Base-by-base conservation (phyloP, 2,113 vertebrate genomes). In the Gopherus flavomarginatus region DNA sequence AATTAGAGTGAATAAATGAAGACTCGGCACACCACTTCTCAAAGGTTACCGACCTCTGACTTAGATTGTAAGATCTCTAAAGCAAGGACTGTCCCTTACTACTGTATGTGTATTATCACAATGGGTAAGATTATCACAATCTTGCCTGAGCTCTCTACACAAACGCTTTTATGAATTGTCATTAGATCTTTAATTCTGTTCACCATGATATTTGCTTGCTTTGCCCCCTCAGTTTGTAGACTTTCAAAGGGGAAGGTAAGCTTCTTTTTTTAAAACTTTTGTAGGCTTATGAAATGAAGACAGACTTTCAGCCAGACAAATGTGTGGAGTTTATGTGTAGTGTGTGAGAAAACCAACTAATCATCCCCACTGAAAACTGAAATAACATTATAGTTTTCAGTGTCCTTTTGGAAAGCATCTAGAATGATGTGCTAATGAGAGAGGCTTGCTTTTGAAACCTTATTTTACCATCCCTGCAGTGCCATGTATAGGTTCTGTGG, bases 271-370 rank as follows among this genome's bases (percentile, higher is more conserved):
- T 57, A 57, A 57, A 57, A 24, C 24, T 10, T 57, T 11, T 57
- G 56, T 57, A 57, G 24, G 24, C 57, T 11, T 59, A 29, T 29
- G 57, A 31, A 59, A 59, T 59, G 27, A 59, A 59, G 27, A 59
- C 57, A 59, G 57, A 59, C 27, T 59, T 59, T 31, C 57, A 59
- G 24, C 56, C 56, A 57, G 35, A 38, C 4, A 42, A 3, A 16
- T 3, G 0, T 0, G 1, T 49, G 82, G 38, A 78, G 82, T 10
- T 6, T 0, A 4, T 79, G 5, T 0, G 0, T 14, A 29, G 59
- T 13, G 1, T 50, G 27, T 0, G 16, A 2, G 3, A 22, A 53
- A 52, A 19, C 17, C 57, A 52, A 42, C 47, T 79, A 50, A 8
- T 19, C 52, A 16, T 16, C 24, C 17, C 4, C 3, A 27, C 6